Percentiles rank a stretch among this genome's conserved stretches.
Conservation (phyloP, 2,797 vertebrate species). For the Danio jaintianensis region DNA sequence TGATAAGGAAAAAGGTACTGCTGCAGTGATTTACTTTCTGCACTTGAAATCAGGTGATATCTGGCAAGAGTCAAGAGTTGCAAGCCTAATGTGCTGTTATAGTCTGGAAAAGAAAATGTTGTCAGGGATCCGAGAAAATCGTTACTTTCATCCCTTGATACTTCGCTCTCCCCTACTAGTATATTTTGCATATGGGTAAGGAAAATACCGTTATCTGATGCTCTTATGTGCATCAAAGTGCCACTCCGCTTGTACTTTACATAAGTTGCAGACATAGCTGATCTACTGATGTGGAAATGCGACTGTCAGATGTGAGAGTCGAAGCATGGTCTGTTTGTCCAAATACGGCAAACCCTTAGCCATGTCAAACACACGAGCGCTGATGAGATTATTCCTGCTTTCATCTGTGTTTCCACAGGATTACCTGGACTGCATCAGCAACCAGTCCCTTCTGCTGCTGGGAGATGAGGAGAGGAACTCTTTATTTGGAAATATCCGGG, state of each 20-base stretch:
- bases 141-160: too few species aligned
- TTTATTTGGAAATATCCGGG: conserved; percentile 95
- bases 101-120: too few species aligned
- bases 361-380: conserved; percentile 15
- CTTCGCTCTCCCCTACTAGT: neutral
- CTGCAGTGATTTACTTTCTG: too few species aligned
- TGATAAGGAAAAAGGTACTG: too few species aligned
- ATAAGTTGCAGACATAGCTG: too few species aligned
- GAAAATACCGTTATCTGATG: neutral
- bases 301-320: neutral
- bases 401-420: conserved; percentile 79
- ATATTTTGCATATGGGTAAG: neutral
- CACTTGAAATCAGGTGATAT: too few species aligned
- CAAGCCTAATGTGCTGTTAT: too few species aligned
- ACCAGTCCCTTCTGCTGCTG: conserved; percentile 87
- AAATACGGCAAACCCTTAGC: neutral
- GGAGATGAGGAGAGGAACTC: conserved; percentile 89
- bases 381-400: conserved; percentile 32
- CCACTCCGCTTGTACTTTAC: neutral
- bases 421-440: conserved; percentile 92
- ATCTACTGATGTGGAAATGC: neutral
- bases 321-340: neutral
- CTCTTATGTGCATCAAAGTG: neutral
- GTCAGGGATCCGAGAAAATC: too few species aligned
- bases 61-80: too few species aligned